Evolutionary conservation across 2,888 invertebrate species (phyloP), one percentile per base, ranked within the genome.

Genomic region (Empis livida): DNA sequence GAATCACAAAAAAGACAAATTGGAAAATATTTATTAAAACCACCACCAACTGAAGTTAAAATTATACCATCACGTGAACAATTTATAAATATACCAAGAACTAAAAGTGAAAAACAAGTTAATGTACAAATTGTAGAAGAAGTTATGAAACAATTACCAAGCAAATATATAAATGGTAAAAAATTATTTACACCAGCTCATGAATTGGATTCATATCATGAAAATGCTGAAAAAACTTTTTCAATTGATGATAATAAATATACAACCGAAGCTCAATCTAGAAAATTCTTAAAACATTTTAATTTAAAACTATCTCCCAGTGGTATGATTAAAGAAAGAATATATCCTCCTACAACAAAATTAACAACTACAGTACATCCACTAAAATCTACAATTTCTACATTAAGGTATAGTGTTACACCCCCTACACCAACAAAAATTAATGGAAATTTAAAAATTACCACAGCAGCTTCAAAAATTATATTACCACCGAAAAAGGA

Each of bases 381-480:
- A 27, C 44, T 43, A 4, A 44, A 44, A 11, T 17, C 44, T n/a
- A n/a, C 51, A 15, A 30, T 27, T 14, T 46, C 46, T 0, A 43
- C 50, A 10, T 31, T 49, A 49, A n/a, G 55, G 10, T 23, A 46
- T 15, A 23, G 52, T 20, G 37, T 37, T 2, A 46, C 41, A 11
- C 14, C 44, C 10, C 42, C 50, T 0, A 48, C 54, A 5, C 46
- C 52, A 0, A 2, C 45, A 8, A 42, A 53, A 20, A 37, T n/a
- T 3, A 35, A 35, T 13, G 35, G 41, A 52, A 49, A 42, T 49
- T 46, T 48, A 44, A 44, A 48, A 54, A 42, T 43, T 53, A 46
- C 75, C 31, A 69, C 76, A 59, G 75, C 76, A 14, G 59, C 78
- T 17, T 71, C 71, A 53, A 71, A 73, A 32, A 74, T 73, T 40